A percentile compares a stretch with the other conserved stretches of the same genome.
Conservation (phyloP, 2,888 invertebrate species). For the Melinopterus prodromus region DNA sequence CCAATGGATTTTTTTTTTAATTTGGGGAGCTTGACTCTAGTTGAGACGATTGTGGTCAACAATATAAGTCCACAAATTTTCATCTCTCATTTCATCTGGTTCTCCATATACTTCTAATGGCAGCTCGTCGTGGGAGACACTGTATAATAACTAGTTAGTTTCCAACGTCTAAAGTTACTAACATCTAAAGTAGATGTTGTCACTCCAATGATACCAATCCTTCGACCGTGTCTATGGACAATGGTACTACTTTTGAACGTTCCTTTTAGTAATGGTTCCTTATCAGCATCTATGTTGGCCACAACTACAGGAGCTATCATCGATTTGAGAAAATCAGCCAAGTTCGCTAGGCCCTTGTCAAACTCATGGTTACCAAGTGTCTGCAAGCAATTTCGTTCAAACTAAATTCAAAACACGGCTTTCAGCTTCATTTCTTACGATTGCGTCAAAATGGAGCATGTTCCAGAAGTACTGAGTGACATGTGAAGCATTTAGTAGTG, state of each 20-base stretch:
- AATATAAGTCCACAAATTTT: too few relatives aligned
- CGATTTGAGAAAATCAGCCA: slow-evolving; percentile 73
- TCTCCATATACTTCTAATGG: too few relatives aligned
- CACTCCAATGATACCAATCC: slow-evolving; percentile 83
- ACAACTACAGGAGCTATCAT: slow-evolving; percentile 71
- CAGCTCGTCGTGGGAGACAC: too few relatives aligned
- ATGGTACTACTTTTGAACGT: slow-evolving; percentile 71
- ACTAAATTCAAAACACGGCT: not conserved
- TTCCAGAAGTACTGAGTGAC: slow-evolving; percentile 80
- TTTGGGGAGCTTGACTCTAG: too few relatives aligned
- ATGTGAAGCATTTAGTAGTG: slow-evolving; percentile 73
- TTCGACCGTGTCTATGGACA: slow-evolving; percentile 68
- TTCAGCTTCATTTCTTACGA: slow-evolving; percentile 63
- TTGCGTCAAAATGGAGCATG: slow-evolving; percentile 76
- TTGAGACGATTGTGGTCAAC: too few relatives aligned
- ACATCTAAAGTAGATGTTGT: slow-evolving; percentile 73
- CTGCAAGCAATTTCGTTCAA: slow-evolving; percentile 59
- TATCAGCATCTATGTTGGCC: slow-evolving; percentile 76
- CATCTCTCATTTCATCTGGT: too few relatives aligned
- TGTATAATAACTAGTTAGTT: not conserved
- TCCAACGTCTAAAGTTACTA: slow-evolving; percentile 43
- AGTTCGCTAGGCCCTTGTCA: slow-evolving; percentile 76
- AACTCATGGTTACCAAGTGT: slow-evolving; percentile 90
- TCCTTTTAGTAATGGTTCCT: slow-evolving; percentile 72
- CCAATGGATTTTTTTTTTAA: too few relatives aligned